Conservation (phyloP, 2,113 vertebrate genomes). For the Strix uralensis region DNA sequence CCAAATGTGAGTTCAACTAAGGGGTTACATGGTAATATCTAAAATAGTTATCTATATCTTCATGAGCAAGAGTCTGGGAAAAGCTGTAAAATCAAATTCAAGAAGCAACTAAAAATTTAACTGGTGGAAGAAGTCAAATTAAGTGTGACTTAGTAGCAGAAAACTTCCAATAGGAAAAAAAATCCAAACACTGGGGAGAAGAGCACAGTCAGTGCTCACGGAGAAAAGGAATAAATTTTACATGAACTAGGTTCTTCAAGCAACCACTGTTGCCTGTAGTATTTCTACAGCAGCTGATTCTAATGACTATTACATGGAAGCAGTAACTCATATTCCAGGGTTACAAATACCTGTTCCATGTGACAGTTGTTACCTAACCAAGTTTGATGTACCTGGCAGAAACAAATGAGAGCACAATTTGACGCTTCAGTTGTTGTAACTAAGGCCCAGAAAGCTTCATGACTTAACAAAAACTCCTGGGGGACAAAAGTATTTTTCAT, state of each 20-base stretch:
- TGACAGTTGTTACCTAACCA: neutral
- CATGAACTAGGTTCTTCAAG: neutral
- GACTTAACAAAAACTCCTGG: neutral
- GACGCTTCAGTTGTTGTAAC: neutral
- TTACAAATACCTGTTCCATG: neutral
- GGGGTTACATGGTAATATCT: neutral
- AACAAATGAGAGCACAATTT: neutral
- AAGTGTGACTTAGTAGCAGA: neutral
- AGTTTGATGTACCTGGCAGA: neutral
- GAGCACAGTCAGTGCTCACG: neutral
- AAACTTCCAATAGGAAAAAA: neutral
- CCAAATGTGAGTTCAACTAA: neutral
- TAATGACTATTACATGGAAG: neutral
- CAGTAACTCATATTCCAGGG: neutral
- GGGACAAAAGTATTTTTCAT: neutral
- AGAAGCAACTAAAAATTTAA: neutral
- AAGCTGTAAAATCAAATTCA: neutral
- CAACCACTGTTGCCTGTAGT: neutral
- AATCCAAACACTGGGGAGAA: neutral
- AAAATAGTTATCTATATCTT: neutral
- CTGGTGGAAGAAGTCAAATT: neutral
- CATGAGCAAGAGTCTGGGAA: neutral
- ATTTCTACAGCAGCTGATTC: neutral
- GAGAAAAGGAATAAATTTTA: neutral
- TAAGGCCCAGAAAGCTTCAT: neutral